Evolutionary conservation across 2,888 invertebrate genomes (phyloP).

Genomic region (Pachydiplax longipennis): DNA sequence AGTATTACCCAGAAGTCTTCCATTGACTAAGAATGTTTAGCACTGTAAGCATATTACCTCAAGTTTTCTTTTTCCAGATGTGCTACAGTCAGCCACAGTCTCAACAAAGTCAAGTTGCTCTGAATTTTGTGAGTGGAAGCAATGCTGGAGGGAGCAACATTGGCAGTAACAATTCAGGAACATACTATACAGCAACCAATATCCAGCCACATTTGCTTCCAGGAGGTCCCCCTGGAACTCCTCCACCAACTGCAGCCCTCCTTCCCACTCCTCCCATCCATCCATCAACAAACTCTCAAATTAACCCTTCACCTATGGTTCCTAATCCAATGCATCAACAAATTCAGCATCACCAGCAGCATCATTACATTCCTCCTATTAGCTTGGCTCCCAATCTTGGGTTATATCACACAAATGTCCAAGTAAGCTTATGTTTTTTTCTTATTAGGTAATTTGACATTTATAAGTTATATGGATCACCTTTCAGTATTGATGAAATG

Average conservation of each 20-base stretch:
- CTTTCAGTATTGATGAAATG: too few relatives aligned
- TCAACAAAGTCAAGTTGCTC: constrained; percentile 10
- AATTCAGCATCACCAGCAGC: constrained; percentile 32
- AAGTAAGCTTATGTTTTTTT: neutral
- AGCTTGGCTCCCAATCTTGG: constrained; percentile 27
- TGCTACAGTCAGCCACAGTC: constrained; percentile 15
- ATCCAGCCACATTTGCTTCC: constrained; percentile 15
- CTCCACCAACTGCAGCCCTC: neutral
- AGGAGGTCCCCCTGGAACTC: constrained; percentile 17
- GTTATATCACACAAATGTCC: constrained; percentile 22
- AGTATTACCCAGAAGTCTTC: too few relatives aligned
- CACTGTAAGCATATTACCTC: neutral
- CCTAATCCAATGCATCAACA: constrained; percentile 29
- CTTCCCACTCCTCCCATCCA: constrained; percentile 18
- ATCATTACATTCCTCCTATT: constrained; percentile 34
- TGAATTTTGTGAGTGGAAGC: constrained; percentile 7
- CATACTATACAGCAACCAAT: neutral
- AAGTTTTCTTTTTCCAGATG: neutral
- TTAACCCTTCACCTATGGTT: neutral
- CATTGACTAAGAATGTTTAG: too few relatives aligned
- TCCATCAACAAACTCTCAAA: neutral
- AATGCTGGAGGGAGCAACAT: neutral
- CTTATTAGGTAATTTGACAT: neutral
- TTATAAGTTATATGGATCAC: too few relatives aligned
- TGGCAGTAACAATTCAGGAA: constrained; percentile 4